A percentile compares a stretch with the other conserved stretches of the same genome.
These are phyloP conservation scores for Lasiurus cinereus DNA, from an alignment of 2,113 vertebrate genomes.

Conservation along the genomic window DNA sequence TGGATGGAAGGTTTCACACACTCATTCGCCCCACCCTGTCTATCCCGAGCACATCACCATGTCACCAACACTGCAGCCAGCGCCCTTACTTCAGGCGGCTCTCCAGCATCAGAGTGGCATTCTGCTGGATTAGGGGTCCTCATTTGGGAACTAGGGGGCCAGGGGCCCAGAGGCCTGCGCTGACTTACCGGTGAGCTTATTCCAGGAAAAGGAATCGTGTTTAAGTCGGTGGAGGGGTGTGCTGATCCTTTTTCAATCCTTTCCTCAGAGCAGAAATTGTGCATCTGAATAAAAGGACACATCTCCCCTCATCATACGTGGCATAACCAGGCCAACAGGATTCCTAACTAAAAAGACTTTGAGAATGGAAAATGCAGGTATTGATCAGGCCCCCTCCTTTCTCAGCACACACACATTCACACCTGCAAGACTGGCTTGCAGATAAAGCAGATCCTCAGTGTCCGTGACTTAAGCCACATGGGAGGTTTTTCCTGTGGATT, in stretches of 20 bases:
- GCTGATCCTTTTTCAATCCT: background rate
- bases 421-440: background rate
- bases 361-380: background rate
- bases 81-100: background rate
- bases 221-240: background rate
- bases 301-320: background rate
- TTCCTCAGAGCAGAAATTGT: background rate
- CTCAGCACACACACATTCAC: background rate
- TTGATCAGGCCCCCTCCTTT: background rate
- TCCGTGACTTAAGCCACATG: background rate
- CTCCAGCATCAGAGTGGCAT: background rate
- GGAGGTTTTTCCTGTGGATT: background rate
- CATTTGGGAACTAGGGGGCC: background rate
- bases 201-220: background rate
- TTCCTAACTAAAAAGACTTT: background rate
- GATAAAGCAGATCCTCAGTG: background rate
- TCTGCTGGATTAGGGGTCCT: background rate
- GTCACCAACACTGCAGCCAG: background rate
- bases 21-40: background rate
- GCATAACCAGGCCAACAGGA: slow-evolving; percentile 30
- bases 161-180: background rate
- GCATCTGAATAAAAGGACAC: background rate
- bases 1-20: background rate
- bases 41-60: background rate
- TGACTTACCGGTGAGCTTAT: background rate